These are phyloP conservation scores for Tetheella fluctuosa DNA, from an alignment of 2,888 invertebrate species.

Conservation along the genomic window DNA sequence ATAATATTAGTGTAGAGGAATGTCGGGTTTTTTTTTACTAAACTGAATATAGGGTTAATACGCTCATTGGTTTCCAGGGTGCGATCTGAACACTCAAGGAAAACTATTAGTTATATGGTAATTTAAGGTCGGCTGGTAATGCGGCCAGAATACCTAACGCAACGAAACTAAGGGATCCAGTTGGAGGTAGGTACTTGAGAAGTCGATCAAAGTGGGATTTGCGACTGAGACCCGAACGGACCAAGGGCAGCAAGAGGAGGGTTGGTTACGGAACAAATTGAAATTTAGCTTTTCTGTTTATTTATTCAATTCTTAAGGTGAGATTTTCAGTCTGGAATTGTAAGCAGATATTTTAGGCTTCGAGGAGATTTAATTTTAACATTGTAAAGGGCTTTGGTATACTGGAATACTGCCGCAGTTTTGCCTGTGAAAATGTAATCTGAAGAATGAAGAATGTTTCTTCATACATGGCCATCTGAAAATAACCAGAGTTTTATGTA, in stretches of 20 bases:
- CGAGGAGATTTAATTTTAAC: background rate
- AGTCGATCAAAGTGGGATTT: conserved; percentile 80
- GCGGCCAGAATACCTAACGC: conserved; percentile 57
- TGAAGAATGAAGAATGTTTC: too few relatives aligned
- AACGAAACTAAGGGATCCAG: conserved; percentile 54
- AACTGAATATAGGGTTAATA: too few relatives aligned
- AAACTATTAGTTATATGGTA: conserved; percentile 23
- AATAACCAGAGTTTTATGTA: too few relatives aligned
- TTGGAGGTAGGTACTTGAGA: conserved; percentile 43
- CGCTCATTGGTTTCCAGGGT: background rate
- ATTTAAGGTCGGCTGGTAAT: conserved; percentile 45
- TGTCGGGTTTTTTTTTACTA: too few relatives aligned
- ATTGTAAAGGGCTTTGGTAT: background rate
- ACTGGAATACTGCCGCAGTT: background rate
- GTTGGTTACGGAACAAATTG: conserved; percentile 61
- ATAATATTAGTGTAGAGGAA: too few relatives aligned
- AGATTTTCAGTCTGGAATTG: conserved; percentile 61
- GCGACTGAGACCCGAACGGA: conserved; percentile 53
- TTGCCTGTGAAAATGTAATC: too few relatives aligned
- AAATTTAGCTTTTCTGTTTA: conserved; percentile 75
- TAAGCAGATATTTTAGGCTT: conserved; percentile 33
- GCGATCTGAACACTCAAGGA: background rate
- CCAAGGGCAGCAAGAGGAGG: conserved; percentile 43
- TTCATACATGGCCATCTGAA: too few relatives aligned
- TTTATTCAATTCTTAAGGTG: too few relatives aligned